Base-by-base conservation (phyloP, 2,797 vertebrate species). In the Tokudaia tokunoshimensis region DNA sequence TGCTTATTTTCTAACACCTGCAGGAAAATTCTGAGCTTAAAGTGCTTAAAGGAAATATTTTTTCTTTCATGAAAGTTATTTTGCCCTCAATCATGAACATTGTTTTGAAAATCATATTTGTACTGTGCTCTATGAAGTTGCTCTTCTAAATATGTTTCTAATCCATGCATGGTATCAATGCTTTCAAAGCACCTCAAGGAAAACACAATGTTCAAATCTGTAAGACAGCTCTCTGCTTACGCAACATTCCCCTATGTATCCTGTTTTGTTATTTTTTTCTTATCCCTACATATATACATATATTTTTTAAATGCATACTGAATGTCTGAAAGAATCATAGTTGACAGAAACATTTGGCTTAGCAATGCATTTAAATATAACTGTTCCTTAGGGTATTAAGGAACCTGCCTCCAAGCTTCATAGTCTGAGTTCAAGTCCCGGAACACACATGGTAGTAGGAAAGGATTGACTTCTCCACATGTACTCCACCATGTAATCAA, bases 1-100 rank as follows among this genome's bases (percentile, higher is more conserved):
- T 87, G 74, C 86, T 80, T 87, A 63, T 81, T 96, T 95, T 82
- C 96, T 89, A 92, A 93, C 72, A 94, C 72, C 85, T 88, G 44
- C 67, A 55, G 85, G 37, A 47, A 57, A 22, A 91, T 89, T 50
- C 89, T 84, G 88, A 94, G 90, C 94, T 94, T 84, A 96, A 92
- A 59, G 59, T 95, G 89, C 92, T 91, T 94, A 95, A 89, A 95
- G 79, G 22, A 92, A 96, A 89, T 92, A 91, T 76, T 95, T 95
- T 95, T 85, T 88, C 89, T 82, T 87, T 90, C 41, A 37, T 34
- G 19, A 92, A 96, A 96, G 89, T 95, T 91, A 95, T 55, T 92
- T 96, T 93, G 72, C 57, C 82, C 95, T 83, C 88, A 91, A 87
- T 96, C 70, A 95, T 37, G 57, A 92, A 87, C 59, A 94, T 44